phyloP scores from a whole-genome alignment of 1,140 invertebrate species.

The Drosophila arawakana region DNA sequence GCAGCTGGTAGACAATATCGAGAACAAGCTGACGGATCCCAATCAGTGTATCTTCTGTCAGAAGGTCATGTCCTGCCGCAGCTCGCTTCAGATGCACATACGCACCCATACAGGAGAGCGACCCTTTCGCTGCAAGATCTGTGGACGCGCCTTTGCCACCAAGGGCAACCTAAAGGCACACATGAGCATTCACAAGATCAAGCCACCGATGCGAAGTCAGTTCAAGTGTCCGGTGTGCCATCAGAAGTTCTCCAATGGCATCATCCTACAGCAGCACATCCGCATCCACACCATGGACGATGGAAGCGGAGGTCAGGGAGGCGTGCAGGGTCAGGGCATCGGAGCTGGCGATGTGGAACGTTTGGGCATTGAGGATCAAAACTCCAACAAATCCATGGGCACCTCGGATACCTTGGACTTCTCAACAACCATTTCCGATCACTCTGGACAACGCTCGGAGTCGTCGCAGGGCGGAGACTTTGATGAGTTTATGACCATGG shows the following conservation, averaged over 20 bases:
- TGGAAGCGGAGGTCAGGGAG: conserved; percentile 84
- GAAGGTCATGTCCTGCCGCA: conserved; percentile 98
- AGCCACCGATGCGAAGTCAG: conserved; percentile 95
- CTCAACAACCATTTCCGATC: conserved; percentile 77
- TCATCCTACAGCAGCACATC: conserved; percentile 98
- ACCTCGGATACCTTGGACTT: conserved; percentile 81
- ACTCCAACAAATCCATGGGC: conserved; percentile 77
- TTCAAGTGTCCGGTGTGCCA: conserved; percentile 99
- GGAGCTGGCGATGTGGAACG: conserved; percentile 42
- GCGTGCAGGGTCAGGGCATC: not conserved
- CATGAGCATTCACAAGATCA: conserved; percentile 98
- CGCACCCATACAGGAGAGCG: conserved; percentile 94
- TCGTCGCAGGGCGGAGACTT: conserved; percentile 81
- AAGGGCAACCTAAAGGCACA: conserved; percentile 99
- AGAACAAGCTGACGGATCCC: conserved; percentile 97
- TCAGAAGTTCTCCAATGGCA: conserved; percentile 97
- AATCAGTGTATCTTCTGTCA: conserved; percentile 99
- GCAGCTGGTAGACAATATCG: conserved; percentile 97
- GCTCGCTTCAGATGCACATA: conserved; percentile 99
- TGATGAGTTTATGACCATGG: conserved; percentile 83
- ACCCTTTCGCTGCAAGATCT: conserved; percentile 98
- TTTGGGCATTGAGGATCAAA: conserved; percentile 72
- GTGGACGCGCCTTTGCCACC: conserved; percentile 97
- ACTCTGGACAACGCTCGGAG: conserved; percentile 78
- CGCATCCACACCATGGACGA: conserved; percentile 94